Base-by-base conservation (phyloP, 2,888 invertebrate genomes). In the Oscheius myriophilus region DNA sequence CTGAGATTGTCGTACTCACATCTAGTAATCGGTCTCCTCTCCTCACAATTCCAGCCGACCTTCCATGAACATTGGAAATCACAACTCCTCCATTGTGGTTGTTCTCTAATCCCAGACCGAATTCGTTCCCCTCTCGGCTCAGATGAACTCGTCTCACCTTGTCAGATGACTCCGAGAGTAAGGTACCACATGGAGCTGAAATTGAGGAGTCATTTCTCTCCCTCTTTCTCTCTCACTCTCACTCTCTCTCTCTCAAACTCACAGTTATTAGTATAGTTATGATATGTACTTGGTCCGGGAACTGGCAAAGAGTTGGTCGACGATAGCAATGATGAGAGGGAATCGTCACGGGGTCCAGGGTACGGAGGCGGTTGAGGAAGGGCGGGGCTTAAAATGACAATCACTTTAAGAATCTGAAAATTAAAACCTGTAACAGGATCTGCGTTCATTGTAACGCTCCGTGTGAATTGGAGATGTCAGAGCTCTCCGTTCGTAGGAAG, bases 251-350 rank as follows among this genome's bases (percentile, higher is more conserved):
- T 39, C 18, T 33, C 2, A 41, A 63, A 67, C 72, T 70, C 45
- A 77, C 78, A 79, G 58, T 74, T 78, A 58, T 76, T 78, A 0
- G 69, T 69, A 46, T 71, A 73, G 33, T 71, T 70, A 61, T 75
- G 72, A 14, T 57, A 66, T 12, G 73, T 71, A 41, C 72, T 71
- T 39, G 74, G 71, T 43, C 69, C 70, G 2, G 74, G 76, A 9
- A 71, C 62, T 26, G 76, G 76, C 14, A 77, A 68, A 16, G 78
- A 77, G 49, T 77, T 77, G 39, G 71, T 72, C 12, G 79, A 79
- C 3, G 76, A 76, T 55, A 79, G 69, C n/a, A 80, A 64, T 12
- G 78, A 79, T 9, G 72, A 71, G 45, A 78, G 52, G 18, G 74
- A 72, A 12, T 70, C 71, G 25, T 53, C 59, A 26, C 73, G 65